Evolutionary conservation across 2,888 invertebrate species (phyloP).

Genomic region (Nematopogon swammerdamellus): DNA sequence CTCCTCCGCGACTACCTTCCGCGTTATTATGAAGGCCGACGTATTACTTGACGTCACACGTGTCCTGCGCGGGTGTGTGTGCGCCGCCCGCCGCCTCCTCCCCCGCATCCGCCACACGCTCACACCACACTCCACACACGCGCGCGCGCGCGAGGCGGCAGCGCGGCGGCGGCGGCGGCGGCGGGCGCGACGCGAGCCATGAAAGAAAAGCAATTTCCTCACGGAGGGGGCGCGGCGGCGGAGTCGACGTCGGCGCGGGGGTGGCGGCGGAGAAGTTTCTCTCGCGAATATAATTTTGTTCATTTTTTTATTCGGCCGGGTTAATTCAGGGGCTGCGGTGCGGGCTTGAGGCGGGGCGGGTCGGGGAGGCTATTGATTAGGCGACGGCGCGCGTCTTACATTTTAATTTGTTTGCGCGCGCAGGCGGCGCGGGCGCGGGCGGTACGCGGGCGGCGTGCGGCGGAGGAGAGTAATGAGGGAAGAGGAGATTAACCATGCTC

Average conservation of each 20-base stretch:
- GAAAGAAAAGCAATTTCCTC: constrained; percentile 58
- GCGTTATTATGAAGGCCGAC: background rate
- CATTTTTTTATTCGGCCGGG: constrained; percentile 57
- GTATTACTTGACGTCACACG: background rate
- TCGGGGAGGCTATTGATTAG: constrained; percentile 54
- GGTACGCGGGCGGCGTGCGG: too few relatives aligned
- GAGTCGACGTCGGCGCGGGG: constrained; percentile 46
- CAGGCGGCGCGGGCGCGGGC: constrained; percentile 45
- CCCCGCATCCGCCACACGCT: too few relatives aligned
- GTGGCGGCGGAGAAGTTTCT: constrained; percentile 34
- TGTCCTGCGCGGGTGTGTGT: too few relatives aligned
- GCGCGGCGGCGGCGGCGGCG: constrained; percentile 17
- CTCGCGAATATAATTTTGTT: constrained; percentile 58
- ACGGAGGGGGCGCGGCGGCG: constrained; percentile 29
- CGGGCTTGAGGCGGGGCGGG: constrained; percentile 25
- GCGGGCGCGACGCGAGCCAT: constrained; percentile 52
- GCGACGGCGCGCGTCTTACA: constrained; percentile 45
- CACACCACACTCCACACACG: background rate
- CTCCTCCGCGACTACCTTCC: background rate
- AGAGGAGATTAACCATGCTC: background rate
- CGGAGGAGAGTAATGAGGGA: background rate
- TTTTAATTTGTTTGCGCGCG: constrained; percentile 58
- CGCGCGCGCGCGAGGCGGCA: background rate
- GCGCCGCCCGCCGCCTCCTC: too few relatives aligned
- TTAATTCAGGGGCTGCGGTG: constrained; percentile 39